Evolutionary conservation across 92 coral and sea anemone species (phyloP), one percentile per base, ranked within the genome.

Genomic region (Epizoanthus stellaris): DNA sequence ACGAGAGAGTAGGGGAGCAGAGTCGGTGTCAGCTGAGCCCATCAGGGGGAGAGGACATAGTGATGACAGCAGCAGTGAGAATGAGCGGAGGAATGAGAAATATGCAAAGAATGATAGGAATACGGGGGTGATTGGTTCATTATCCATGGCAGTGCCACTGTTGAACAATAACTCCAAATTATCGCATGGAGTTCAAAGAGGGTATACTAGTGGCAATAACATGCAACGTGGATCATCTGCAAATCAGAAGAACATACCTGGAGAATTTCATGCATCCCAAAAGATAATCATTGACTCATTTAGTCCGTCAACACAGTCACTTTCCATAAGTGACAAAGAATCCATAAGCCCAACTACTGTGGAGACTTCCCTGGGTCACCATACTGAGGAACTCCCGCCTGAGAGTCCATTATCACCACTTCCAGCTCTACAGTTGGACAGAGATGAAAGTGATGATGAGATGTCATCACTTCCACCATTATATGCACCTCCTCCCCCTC

Each of bases 1-100:
- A 53, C 82, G 99, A 81, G 94, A 92, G 68, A 87, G 83, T 38
- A 64, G 74, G 45, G 67, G 53, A 38, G 36, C 57, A 14, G 73
- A 45, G 65, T 15, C 88, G 12, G 45, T 40, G 56, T 17, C 77
- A 16, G 49, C 74, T 59, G 59, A 70, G 21, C n/a, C 23, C 21
- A 47, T 30, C 21, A 56, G 60, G 11, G 77, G 57, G 9, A 54
- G 45, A 53, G 38, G 23, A 14, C 60, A 66, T 17, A 67, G 76
- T 25, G 71, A 86, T 68, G 67, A 64, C 47, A 67, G 86, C 85
- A 81, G 75, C 17, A 81, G 76, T 63, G 83, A 79, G 30, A 79
- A 64, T 23, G 83, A 79, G 39, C 53, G 59, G 12, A 63, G 58
- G 72, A 79, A 63, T 62, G 83, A 20, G 6, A 79, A 49, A 79